Evolutionary conservation across 1,140 invertebrate genomes (phyloP).

Genomic region (Brachionus manjavacas): DNA sequence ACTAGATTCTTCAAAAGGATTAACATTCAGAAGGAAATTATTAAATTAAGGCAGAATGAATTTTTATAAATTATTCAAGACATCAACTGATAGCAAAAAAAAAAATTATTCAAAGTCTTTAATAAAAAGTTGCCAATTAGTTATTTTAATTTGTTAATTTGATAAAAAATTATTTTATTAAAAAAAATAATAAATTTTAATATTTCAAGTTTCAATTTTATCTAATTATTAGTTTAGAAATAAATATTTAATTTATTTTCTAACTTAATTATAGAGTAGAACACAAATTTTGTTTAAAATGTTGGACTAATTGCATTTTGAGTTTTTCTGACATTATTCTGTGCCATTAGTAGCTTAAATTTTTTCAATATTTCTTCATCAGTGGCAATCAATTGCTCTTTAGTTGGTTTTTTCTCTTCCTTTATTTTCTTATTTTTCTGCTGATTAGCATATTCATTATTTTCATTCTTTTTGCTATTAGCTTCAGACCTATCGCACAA

Average conservation of each 20-base stretch:
- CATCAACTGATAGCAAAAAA: no score
- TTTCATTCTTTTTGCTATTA: not conserved
- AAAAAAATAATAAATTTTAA: not conserved
- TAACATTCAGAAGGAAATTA: no score
- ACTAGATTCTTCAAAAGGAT: no score
- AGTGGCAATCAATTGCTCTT: not conserved
- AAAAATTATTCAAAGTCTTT: no score
- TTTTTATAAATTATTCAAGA: no score
- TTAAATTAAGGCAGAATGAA: no score
- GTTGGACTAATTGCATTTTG: not conserved
- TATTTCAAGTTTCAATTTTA: not conserved
- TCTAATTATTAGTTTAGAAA: not conserved
- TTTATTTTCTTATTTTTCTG: not conserved
- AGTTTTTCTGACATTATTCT: constrained; percentile 32
- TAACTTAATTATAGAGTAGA: no score
- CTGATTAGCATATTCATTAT: not conserved
- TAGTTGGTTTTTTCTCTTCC: not conserved
- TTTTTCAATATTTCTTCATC: constrained; percentile 32
- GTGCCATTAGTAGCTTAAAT: not conserved
- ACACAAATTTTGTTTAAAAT: not conserved
- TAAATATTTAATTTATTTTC: not conserved
- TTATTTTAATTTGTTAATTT: not conserved
- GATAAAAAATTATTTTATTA: no score
- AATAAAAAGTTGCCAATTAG: not conserved
- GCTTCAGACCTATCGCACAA: not conserved